Evolutionary conservation across 2,888 invertebrate genomes (phyloP), one percentile per base, ranked within the genome.

Genomic region (Linnaemya tessellans): DNA sequence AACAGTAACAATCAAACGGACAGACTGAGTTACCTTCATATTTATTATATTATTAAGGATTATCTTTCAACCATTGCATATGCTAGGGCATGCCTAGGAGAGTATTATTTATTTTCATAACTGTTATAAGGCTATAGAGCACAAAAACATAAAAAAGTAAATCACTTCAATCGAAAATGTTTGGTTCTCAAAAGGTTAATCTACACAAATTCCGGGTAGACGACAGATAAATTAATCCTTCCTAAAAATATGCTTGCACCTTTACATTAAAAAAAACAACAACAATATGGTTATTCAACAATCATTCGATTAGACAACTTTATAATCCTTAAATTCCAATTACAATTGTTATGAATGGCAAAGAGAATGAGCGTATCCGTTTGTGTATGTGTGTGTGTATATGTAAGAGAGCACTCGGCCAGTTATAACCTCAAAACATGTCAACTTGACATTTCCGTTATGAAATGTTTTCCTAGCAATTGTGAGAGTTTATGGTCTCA

Each of bases 191-290:
- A 30, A 30, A 5, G 30, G 30, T 30, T 30, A 30, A 30, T 2
- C 30, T 5, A 30, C 2, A 30, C 5, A 30, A 30, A 30, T 30
- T 30, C 30, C 30, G 2, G 30, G 30, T 30, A 30, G 5, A 30
- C 30, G 30, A 30, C 15, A 46, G 20, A 73, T 30, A 43, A 41
- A 43, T 9, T n/a, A 22, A 22, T 46, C 46, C 30, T 22, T n/a
- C 58, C 77, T 60, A 30, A 64, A 75, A 43, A 15, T 75, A 65
- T 65, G 54, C 25, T 75, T 43, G 30, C 15, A 15, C 18, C n/a
- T 67, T 35, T 41, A 74, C 10, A 62, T 22, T 41, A 13, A 41
- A 2, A 30, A 30, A 38, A 38, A 38, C 11, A 38, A 58, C 13
- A 38, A 22, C 25, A 49, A 62, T 30, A 43, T 56, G 15, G 43